Base-by-base conservation (phyloP, 2,113 vertebrate species). In the Tympanuchus pallidicinctus region DNA sequence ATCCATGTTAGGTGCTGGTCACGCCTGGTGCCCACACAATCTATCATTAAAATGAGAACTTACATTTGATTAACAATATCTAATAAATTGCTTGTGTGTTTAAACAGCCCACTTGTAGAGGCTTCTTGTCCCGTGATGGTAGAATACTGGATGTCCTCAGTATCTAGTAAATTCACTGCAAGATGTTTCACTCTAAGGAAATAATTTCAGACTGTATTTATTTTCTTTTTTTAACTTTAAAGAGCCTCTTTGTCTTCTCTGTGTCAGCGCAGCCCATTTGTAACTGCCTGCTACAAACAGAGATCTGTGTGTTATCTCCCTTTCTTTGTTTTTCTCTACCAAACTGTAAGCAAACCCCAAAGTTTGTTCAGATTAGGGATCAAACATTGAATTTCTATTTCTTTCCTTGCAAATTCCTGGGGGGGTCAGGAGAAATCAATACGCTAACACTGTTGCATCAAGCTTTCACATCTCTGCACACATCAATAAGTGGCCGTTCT, bases 381-480 rank as follows among this genome's bases (percentile, higher is more conserved):
- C 95, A 95, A 95, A 96, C 48, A 34, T 52, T 71, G 71, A 87
- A 74, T 95, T 95, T 93, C 91, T 94, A 22, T 94, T 92, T 92
- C 28, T 92, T 90, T 94, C 81, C 83, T 85, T 20, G 2, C 25
- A 43, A 81, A 94, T 89, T 95, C 85, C 73, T 59, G 1, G 22
- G n/a, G 38, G 7, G 11, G 12, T 11, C 11, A 13, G 40, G 40
- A 40, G 40, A 1, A 82, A 94, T 94, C 94, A 75, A 95, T 96
- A 84, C 82, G 63, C 86, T 96, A 90, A 93, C 5, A 0, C 40
- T 54, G 56, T 61, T 75, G 43, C 89, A 94, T 95, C 79, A 78
- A 80, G 71, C 66, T 94, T 93, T 94, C 83, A 89, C 76, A 91
- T 90, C 92, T 89, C 32, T 70, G 76, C 82, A 95, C 88, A 67